Evolutionary conservation across 2,113 vertebrate genomes (phyloP).

Genomic region (Lampris incognitus): DNA sequence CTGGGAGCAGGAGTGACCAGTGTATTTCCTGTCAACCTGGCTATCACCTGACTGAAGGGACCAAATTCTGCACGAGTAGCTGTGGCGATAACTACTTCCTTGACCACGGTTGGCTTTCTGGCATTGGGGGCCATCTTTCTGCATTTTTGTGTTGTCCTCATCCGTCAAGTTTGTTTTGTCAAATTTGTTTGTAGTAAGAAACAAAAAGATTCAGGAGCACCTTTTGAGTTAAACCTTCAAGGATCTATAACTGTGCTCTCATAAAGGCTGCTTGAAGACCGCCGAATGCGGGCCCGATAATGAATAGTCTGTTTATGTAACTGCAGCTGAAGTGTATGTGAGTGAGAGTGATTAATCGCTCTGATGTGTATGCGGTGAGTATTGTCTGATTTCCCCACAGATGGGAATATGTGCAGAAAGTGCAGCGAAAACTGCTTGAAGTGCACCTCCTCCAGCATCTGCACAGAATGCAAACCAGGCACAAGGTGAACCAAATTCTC

Average conservation of each 20-base stretch:
- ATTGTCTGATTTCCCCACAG: slow-evolving; percentile 79
- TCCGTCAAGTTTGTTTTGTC: background rate
- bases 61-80: slow-evolving; percentile 85
- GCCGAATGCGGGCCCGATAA: slow-evolving; percentile 24
- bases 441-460: slow-evolving; percentile 89
- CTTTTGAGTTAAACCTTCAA: background rate
- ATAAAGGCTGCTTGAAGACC: slow-evolving; percentile 22
- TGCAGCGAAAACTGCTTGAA: slow-evolving; percentile 92
- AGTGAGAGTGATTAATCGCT: slow-evolving; percentile 59
- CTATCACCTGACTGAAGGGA: slow-evolving; percentile 88
- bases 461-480: slow-evolving; percentile 92
- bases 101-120: slow-evolving; percentile 85
- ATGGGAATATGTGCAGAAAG: slow-evolving; percentile 89
- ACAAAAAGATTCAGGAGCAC: slow-evolving; percentile 3
- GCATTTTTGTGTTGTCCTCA: background rate
- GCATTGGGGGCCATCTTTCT: background rate
- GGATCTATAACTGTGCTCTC: background rate
- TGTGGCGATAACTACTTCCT: slow-evolving; percentile 90
- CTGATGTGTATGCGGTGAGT: slow-evolving; percentile 44
- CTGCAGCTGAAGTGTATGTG: slow-evolving; percentile 39
- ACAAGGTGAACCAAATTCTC: slow-evolving; percentile 86
- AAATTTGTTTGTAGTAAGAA: background rate
- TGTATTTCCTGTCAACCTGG: slow-evolving; percentile 90
- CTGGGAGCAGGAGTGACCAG: slow-evolving; percentile 90
- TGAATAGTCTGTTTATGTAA: slow-evolving; percentile 50